Evolutionary conservation across 2,797 vertebrate genomes (phyloP), one percentile per base, ranked within the genome.

Genomic region (Rhadinocentrus ornatus): DNA sequence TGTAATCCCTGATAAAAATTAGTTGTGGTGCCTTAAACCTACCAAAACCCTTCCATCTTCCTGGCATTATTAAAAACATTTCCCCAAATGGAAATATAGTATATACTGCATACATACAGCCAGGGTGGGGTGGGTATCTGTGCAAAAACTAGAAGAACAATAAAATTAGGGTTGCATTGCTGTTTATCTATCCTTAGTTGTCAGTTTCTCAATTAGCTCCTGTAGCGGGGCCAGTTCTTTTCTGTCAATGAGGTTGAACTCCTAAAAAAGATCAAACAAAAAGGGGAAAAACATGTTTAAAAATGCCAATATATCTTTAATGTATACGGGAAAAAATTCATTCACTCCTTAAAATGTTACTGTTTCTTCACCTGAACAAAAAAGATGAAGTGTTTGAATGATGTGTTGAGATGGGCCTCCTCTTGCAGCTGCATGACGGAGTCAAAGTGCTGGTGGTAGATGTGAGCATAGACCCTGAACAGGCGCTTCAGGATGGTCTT

Each of bases 321-420:
- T 20, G 20, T 20, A 6, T 7, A 50, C 24, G 46, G 9, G 22
- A 24, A 50, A 24, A 12, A 12, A 24, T 3, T 13, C 4, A 24
- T 48, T 52, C 3, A 12, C 22, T 11, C 12, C 50, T 13, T 13
- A 26, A 13, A 12, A 13, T 39, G 13, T 39, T 8, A 52, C 34
- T 6, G 37, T 39, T 39, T 39, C 13, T 39, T 99, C 99, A 98
- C 97, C 96, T 99, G 97, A 88, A 99, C 96, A 5, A 99, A 99
- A 93, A 98, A 99, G 89, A 99, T 99, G 93, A 99, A 99, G 94
- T 98, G 97, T 93, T 99, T 98, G 92, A 99, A 99, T 90, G 97
- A 99, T 83, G 97, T 98, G 94, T 99, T 99, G 88, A 98, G 97
- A 81, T 99, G 97, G 35, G 97, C 97, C 91, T 99, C 97, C 91